Percentiles rank a stretch among this genome's conserved stretches.
These are phyloP conservation scores for Amaurobius ferox DNA, from an alignment of 2,888 invertebrate species.

Conservation along the genomic window DNA sequence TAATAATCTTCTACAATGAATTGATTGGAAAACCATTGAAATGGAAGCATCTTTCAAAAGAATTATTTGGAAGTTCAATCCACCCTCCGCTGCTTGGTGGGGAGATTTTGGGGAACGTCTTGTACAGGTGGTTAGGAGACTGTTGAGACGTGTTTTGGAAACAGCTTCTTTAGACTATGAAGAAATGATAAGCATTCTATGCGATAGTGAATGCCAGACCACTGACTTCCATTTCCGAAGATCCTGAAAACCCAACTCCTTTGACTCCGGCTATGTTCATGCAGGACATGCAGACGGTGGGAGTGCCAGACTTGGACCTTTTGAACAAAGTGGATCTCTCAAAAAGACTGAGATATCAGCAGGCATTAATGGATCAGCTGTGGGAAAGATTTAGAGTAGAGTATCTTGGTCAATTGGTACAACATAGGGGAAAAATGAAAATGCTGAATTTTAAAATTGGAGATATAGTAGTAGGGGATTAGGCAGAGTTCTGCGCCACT, in stretches of 20 bases:
- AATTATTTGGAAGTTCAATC: not conserved
- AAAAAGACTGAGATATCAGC: too few relatives aligned
- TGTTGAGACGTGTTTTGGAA: not conserved
- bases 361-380: too few relatives aligned
- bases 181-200: constrained; percentile 74
- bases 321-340: too few relatives aligned
- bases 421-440: too few relatives aligned
- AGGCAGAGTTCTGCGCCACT: too few relatives aligned
- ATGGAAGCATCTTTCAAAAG: not conserved
- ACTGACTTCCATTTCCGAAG: constrained; percentile 75
- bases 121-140: not conserved
- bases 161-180: not conserved
- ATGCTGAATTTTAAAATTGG: too few relatives aligned
- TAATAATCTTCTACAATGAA: not conserved
- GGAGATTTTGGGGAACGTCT: constrained; percentile 4
- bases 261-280: constrained; percentile 21
- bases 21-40: not conserved
- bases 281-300: not conserved
- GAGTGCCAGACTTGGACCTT: constrained; percentile 15
- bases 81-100: constrained; percentile 5
- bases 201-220: constrained; percentile 77
- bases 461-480: too few relatives aligned
- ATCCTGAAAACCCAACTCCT: constrained; percentile 66
- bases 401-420: too few relatives aligned
- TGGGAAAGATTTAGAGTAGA: too few relatives aligned